Evolutionary conservation across 2,797 vertebrate species (phyloP), one percentile per base, ranked within the genome.

Genomic region (Euthynnus affinis): DNA sequence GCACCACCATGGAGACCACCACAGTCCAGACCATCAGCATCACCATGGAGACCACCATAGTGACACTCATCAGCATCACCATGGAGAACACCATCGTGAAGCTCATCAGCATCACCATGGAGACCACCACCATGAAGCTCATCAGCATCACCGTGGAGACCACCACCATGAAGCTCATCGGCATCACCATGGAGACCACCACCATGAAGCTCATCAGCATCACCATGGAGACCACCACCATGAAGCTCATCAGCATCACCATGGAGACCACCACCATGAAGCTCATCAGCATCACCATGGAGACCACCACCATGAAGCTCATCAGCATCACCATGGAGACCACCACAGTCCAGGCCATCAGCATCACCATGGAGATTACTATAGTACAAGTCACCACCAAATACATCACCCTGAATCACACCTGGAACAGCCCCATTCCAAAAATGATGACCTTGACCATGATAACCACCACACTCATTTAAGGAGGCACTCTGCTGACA

Each of bases 111-210:
- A 59, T 37, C 76, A 78, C 55, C 61, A 77, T 64, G 37, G 40
- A 44, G 65, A 85, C 23, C 82, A 80, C 22, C 70, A 62, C 23
- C 27, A 29, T 49, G 3, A 42, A 49, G 37, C 8, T 7, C 37
- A 37, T 37, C 37, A 34, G 3, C 27, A 17, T 10, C 18, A 63
- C 37, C 37, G 12, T 10, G 37, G 37, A 37, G 37, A 37, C 9
- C 37, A 37, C 37, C 37, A 37, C 10, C 37, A 10, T 37, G 9
- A 9, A 37, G 37, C 9, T n/a, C 53, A 46, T 20, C 48, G 63
- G 13, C 72, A 62, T 58, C 74, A 87, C 73, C 62, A 79, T 63
- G 34, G 69, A 64, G 68, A 79, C 44, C 73, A 79, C 48, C 78
- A 84, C 2, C 18, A 29, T 34, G 6, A 1, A 32, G 29, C 5